Percentiles rank a stretch among this genome's conserved stretches.
Conservation (phyloP, 2,888 invertebrate species). For the Phaonia tiefii region DNA sequence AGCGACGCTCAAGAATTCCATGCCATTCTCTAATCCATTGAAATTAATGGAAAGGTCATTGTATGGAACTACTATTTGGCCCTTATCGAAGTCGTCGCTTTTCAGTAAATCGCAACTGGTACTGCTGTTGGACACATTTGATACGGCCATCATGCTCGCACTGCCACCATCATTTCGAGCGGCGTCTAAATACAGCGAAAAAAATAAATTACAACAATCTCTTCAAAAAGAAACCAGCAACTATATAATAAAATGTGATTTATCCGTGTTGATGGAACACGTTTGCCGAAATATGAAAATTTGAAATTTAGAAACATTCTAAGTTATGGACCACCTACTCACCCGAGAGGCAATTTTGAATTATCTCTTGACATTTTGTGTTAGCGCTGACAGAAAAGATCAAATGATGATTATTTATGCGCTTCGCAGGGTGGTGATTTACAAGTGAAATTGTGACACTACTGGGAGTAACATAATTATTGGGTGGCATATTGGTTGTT, state of each 20-base stretch:
- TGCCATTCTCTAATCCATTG: conserved; percentile 77
- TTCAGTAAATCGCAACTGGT: conserved; percentile 71
- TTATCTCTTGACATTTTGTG: conserved; percentile 87
- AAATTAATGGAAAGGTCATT: conserved; percentile 73
- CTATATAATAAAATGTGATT: conserved; percentile 21
- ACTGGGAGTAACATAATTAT: conserved; percentile 61
- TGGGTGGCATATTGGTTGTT: conserved; percentile 57
- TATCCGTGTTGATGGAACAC: too few species aligned
- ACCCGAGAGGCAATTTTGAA: conserved; percentile 84
- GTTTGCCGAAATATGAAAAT: background rate
- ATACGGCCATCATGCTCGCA: conserved; percentile 52
- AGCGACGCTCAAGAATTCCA: conserved; percentile 87
- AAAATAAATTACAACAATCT: conserved; percentile 78
- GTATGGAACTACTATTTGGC: conserved; percentile 69
- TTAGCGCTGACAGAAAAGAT: conserved; percentile 88
- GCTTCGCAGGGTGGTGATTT: conserved; percentile 85
- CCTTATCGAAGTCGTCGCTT: conserved; percentile 70
- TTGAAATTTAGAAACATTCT: too few species aligned
- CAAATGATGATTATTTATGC: conserved; percentile 87
- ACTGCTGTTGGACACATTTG: conserved; percentile 69
- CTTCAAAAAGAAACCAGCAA: conserved; percentile 51
- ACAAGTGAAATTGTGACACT: conserved; percentile 74
- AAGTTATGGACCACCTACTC: conserved; percentile 64
- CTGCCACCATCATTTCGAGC: conserved; percentile 69
- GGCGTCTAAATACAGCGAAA: conserved; percentile 74